Percentiles rank a stretch among this genome's conserved stretches.
Evolutionary conservation across 2,888 invertebrate genomes (phyloP).

Genomic region (Pristionchus arcanus): DNA sequence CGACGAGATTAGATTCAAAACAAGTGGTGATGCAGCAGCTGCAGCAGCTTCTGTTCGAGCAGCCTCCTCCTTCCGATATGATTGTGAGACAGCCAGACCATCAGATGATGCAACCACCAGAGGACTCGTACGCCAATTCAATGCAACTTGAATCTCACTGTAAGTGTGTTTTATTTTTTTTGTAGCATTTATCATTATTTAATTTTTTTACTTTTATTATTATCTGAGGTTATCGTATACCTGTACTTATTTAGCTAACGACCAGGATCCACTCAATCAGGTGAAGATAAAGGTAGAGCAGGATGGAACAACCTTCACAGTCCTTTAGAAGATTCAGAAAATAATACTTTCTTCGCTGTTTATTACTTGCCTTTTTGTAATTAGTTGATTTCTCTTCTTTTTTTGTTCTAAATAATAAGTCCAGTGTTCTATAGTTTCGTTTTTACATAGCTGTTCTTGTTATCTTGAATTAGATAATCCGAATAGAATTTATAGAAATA

Average conservation of each 20-base stretch:
- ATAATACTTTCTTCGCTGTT: not conserved
- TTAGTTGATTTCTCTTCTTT: not conserved
- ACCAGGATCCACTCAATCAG: not conserved
- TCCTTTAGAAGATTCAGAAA: not conserved
- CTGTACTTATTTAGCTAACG: not conserved
- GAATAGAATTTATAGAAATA: conserved; percentile 8
- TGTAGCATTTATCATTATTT: not conserved
- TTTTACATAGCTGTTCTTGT: not conserved
- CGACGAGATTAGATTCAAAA: not conserved
- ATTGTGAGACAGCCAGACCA: not conserved
- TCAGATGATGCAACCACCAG: not conserved
- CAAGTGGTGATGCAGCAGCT: not conserved
- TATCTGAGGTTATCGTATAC: not conserved
- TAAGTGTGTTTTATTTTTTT: not conserved
- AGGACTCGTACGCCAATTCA: not conserved
- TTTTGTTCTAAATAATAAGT: not conserved
- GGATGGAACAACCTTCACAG: conserved; percentile 44
- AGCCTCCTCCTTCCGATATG: not conserved
- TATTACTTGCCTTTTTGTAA: not conserved
- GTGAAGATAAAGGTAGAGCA: conserved; percentile 7
- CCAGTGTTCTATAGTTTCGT: not conserved
- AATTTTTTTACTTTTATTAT: not conserved
- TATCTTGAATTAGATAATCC: conserved; percentile 16
- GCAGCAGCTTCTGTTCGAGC: not conserved
- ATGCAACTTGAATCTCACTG: not conserved